Evolutionary conservation across 2,797 vertebrate genomes (phyloP), one percentile per base, ranked within the genome.

Genomic region (Trematomus bernacchii): DNA sequence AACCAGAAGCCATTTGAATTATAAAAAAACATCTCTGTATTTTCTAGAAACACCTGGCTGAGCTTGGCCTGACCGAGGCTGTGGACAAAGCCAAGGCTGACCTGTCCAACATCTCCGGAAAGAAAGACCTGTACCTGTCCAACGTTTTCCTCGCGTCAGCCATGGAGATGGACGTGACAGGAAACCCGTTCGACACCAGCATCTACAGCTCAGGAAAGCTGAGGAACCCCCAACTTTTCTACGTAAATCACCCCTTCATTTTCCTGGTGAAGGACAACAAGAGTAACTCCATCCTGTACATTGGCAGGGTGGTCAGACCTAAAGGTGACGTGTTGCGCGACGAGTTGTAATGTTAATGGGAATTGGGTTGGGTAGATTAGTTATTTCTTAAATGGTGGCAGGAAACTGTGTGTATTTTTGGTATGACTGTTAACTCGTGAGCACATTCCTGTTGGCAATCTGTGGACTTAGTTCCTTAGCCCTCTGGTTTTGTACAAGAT

Each of bases 61-160:
- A 96, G 10, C 95, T 99, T 2, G 98, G 98, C 73, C 92, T 99
- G 84, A 98, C 97, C 0, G 97, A 99, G 79, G 98, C 97, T 33
- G 95, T 98, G 12, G 97, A 99, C 93, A 99, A 99, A 88, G 93
- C 94, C 85, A 99, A 99, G 82, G 98, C 98, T 0, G 98, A 99
- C 84, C 74, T 99, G 53, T 99, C 98, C 1, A 98, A 97, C 76
- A 99, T 99, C 93, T 98, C 98, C 0, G 98, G 98, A 66, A 99
- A 99, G 94, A 99, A 99, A 86, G 97, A 99, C 72, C 96, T 99
- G 14, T 99, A 99, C 87, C 94, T 99, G 63, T 94, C 97, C 53
- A 97, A 95, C 0, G 92, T 99, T 61, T 97, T 97, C 95, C 98
- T 99, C 0, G 97, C 97, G 0, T 95, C 97, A 0, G 96, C 97